A percentile compares a stretch with the other conserved stretches of the same genome.
These are phyloP conservation scores for Pristionchus arcanus DNA, from an alignment of 2,888 invertebrate species.

Conservation along the genomic window DNA sequence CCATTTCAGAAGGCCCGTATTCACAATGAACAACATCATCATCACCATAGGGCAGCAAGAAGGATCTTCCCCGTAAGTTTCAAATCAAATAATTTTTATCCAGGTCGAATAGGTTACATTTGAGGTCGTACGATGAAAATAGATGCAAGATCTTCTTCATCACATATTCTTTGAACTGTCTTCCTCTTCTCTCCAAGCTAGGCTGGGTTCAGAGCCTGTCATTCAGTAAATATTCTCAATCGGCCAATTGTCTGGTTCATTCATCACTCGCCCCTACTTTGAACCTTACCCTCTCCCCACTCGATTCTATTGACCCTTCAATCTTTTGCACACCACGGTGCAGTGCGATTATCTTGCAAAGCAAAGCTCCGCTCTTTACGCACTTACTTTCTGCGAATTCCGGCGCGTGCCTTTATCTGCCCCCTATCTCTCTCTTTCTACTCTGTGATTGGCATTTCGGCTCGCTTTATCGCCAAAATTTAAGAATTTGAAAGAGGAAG, in stretches of 20 bases:
- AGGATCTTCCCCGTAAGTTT: slow-evolving; percentile 6
- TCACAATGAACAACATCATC: not conserved
- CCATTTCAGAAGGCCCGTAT: slow-evolving; percentile 32
- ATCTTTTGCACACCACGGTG: slow-evolving; percentile 21
- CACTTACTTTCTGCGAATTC: slow-evolving; percentile 24
- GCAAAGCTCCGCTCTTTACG: slow-evolving; percentile 11
- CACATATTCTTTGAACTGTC: too few species aligned
- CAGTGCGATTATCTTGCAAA: slow-evolving; percentile 11
- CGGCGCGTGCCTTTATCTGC: slow-evolving; percentile 13
- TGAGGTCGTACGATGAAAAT: too few species aligned
- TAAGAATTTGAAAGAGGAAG: not conserved
- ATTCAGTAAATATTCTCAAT: too few species aligned
- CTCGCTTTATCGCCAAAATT: not conserved
- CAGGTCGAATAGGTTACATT: too few species aligned
- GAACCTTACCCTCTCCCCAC: not conserved
- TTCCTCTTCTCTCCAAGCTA: too few species aligned
- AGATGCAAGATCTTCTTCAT: too few species aligned
- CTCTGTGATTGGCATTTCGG: not conserved
- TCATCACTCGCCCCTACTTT: not conserved
- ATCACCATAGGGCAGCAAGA: not conserved
- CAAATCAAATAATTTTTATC: too few species aligned
- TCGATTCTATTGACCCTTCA: slow-evolving; percentile 15
- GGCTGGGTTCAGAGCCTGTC: too few species aligned
- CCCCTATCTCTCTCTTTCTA: not conserved
- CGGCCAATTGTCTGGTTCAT: not conserved